Base-by-base conservation (phyloP, 2,113 vertebrate species). In the Nannobrachium achirus region DNA sequence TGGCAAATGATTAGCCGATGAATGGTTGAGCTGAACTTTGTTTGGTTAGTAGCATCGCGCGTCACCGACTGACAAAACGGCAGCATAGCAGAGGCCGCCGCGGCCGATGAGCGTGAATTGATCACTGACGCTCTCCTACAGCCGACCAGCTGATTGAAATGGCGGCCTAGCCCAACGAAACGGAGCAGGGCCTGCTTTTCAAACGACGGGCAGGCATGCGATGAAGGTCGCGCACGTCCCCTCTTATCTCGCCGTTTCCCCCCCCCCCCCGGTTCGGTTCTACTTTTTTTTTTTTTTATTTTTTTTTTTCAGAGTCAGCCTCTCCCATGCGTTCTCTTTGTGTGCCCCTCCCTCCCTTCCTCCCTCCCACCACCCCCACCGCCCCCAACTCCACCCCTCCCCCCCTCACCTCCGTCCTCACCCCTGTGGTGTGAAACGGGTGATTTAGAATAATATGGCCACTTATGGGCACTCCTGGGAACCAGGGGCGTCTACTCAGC, bases 391-490 rank as follows among this genome's bases (percentile, higher is more conserved):
- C 77, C 73, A 60, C 75, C 60, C 66, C 79, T 56, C 38, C 76
- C 78, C 68, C 64, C 67, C 63, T 73, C 44, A n/a, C 61, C 71
- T 82, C 78, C 58, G 63, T 73, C 75, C 81, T 63, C 68, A 55
- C 73, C 80, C 56, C 62, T 68, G 76, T 69, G 82, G 82, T 75
- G 87, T 89, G 86, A 87, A 89, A 88, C 78, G 45, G 44, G 81
- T 73, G 86, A 88, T 89, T 88, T 90, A 85, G 90, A 90, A 89
- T 90, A 88, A 90, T 89, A 84, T 53, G 76, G 83, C 87, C 88
- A 89, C 86, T 90, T 91, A 89, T 73, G 81, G 82, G 82, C 61
- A 84, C 87, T 90, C 85, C 83, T 79, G 87, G 88, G 88, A 89
- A 66, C 86, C 79, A 69, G 80, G 78, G 83, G 88, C 87, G 88